Evolutionary conservation across 2,113 vertebrate species (phyloP).

Genomic region (Scatophagus argus): DNA sequence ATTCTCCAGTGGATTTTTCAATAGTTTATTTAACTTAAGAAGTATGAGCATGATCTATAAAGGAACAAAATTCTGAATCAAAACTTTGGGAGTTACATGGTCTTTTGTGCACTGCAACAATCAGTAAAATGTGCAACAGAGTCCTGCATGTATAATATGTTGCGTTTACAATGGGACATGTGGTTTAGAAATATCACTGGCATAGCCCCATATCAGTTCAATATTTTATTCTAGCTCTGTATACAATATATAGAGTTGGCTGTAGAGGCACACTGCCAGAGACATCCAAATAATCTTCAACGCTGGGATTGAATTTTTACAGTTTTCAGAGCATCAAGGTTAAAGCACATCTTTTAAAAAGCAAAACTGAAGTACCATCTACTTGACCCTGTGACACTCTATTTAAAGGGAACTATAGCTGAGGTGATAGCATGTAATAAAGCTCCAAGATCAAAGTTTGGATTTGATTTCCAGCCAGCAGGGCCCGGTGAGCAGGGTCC

Average conservation of each 20-base stretch:
- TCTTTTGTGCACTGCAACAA: background rate
- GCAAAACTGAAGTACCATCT: slow-evolving; percentile 65
- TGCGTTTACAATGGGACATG: slow-evolving; percentile 27
- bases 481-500: slow-evolving; percentile 61
- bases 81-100: background rate
- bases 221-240: slow-evolving; percentile 42
- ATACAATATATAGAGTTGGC: slow-evolving; percentile 45
- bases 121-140: background rate
- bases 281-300: slow-evolving; percentile 39
- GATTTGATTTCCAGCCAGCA: slow-evolving; percentile 77
- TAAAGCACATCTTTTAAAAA: slow-evolving; percentile 65
- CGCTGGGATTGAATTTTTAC: slow-evolving; percentile 57
- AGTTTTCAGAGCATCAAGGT: slow-evolving; percentile 71
- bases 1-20: background rate
- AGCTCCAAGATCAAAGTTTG: slow-evolving; percentile 80
- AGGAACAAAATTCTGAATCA: too few species aligned
- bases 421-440: slow-evolving; percentile 77
- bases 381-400: slow-evolving; percentile 72
- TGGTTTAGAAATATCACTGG: slow-evolving; percentile 26
- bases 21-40: background rate
- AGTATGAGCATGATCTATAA: background rate
- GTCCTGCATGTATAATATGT: background rate
- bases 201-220: slow-evolving; percentile 17
- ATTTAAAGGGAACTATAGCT: slow-evolving; percentile 56
- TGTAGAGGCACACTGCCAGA: slow-evolving; percentile 37